Evolutionary conservation across 2,797 vertebrate species (phyloP).

Genomic region (Meriones psammophilus): DNA sequence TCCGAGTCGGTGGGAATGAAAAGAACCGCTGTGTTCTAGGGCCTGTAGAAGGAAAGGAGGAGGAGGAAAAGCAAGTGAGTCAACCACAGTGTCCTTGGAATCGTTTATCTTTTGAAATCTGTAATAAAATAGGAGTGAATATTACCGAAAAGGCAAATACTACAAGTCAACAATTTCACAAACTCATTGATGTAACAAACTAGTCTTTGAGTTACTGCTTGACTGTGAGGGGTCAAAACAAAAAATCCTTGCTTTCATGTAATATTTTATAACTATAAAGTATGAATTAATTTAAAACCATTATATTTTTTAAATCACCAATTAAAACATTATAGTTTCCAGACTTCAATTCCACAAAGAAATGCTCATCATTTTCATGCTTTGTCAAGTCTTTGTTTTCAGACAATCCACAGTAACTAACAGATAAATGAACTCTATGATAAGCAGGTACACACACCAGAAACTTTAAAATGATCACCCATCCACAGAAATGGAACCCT

Average conservation of each 20-base stretch:
- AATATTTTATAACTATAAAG: not conserved
- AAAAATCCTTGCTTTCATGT: slow-evolving; percentile 26
- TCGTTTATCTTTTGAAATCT: slow-evolving; percentile 49
- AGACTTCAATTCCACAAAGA: slow-evolving; percentile 40
- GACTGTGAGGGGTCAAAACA: not conserved
- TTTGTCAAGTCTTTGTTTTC: not conserved
- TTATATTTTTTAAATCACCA: slow-evolving; percentile 38
- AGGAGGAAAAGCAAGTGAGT: slow-evolving; percentile 73
- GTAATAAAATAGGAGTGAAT: slow-evolving; percentile 46
- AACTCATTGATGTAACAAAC: slow-evolving; percentile 8
- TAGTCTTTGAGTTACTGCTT: not conserved
- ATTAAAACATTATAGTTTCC: slow-evolving; percentile 22
- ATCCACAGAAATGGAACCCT: not conserved
- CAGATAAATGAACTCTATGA: not conserved
- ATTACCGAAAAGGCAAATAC: slow-evolving; percentile 27
- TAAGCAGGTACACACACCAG: not conserved
- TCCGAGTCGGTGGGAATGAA: slow-evolving; percentile 76
- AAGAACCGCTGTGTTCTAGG: slow-evolving; percentile 76
- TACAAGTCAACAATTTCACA: slow-evolving; percentile 59
- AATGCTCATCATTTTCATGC: slow-evolving; percentile 10
- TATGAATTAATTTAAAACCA: slow-evolving; percentile 1
- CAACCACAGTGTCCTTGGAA: slow-evolving; percentile 40
- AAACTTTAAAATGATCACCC: slow-evolving; percentile 23
- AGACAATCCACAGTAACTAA: not conserved
- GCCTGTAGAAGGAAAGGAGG: slow-evolving; percentile 69